These are phyloP conservation scores for Manis javanica DNA, from an alignment of 2,797 vertebrate species.

Conservation along the genomic window DNA sequence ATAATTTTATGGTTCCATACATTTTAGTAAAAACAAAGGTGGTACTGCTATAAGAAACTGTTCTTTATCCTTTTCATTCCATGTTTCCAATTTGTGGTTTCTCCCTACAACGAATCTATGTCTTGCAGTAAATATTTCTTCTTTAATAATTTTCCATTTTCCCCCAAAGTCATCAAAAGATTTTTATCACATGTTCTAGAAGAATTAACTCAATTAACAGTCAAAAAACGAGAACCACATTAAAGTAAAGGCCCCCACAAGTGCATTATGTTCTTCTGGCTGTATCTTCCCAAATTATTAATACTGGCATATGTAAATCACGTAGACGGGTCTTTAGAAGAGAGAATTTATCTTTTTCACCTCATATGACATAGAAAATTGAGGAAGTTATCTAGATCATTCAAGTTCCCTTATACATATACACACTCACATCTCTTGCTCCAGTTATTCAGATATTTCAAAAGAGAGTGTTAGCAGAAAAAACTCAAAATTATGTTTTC, in stretches of 20 bases:
- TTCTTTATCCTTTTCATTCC: neutral
- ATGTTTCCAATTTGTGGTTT: slow-evolving; percentile 22
- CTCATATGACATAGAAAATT: neutral
- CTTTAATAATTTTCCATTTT: slow-evolving; percentile 5
- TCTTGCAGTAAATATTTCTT: slow-evolving; percentile 21
- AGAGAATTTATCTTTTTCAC: neutral
- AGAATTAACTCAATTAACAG: neutral
- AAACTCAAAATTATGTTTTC: neutral
- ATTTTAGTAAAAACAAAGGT: slow-evolving; percentile 10
- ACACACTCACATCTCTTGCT: neutral
- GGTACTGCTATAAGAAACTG: neutral
- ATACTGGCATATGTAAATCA: neutral
- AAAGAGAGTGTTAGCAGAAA: neutral
- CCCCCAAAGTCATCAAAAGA: neutral
- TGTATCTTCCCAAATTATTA: neutral
- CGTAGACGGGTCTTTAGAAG: neutral
- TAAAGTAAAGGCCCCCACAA: neutral
- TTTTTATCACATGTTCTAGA: neutral
- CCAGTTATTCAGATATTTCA: neutral
- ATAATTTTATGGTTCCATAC: neutral
- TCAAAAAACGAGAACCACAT: neutral
- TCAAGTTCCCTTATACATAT: neutral
- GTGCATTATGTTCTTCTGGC: neutral
- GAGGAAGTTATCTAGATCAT: neutral
- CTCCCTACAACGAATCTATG: neutral